Evolutionary conservation across 2,888 invertebrate genomes (phyloP).

Genomic region (Phlogophora meticulosa): DNA sequence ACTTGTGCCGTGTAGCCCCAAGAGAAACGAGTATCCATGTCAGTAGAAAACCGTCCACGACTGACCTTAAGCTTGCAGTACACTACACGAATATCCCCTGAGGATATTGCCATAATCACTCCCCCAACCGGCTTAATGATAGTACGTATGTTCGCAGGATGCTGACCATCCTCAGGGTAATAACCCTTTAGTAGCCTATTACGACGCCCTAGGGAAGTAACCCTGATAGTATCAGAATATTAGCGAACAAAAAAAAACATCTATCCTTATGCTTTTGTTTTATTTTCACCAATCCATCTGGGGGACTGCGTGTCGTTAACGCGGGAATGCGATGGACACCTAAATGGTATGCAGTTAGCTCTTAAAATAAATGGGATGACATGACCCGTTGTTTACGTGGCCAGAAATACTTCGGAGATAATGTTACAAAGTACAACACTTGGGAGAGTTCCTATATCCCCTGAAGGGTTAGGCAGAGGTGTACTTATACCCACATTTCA

Average conservation of each 20-base stretch:
- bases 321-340: constrained; percentile 38
- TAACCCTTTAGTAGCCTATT: constrained; percentile 51
- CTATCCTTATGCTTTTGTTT: constrained; percentile 34
- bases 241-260: constrained; percentile 16
- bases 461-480: too few relatives aligned
- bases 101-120: constrained; percentile 40
- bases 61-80: constrained; percentile 25
- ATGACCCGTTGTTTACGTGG: constrained; percentile 30
- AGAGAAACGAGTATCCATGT: constrained; percentile 38
- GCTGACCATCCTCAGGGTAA: constrained; percentile 43
- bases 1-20: constrained; percentile 22
- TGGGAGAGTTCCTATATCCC: too few relatives aligned
- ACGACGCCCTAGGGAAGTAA: constrained; percentile 39
- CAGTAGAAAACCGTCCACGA: constrained; percentile 24
- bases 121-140: constrained; percentile 43
- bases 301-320: constrained; percentile 8
- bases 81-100: constrained; percentile 15
- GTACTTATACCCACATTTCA: too few relatives aligned
- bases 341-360: constrained; percentile 27
- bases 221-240: constrained; percentile 33
- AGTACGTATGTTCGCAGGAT: constrained; percentile 41
- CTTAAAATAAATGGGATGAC: constrained; percentile 41
- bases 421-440: constrained; percentile 15
- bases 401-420: constrained; percentile 30
- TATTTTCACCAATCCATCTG: constrained; percentile 20